Conservation (phyloP, 2,797 vertebrate genomes). For the Eulemur coronatus region DNA sequence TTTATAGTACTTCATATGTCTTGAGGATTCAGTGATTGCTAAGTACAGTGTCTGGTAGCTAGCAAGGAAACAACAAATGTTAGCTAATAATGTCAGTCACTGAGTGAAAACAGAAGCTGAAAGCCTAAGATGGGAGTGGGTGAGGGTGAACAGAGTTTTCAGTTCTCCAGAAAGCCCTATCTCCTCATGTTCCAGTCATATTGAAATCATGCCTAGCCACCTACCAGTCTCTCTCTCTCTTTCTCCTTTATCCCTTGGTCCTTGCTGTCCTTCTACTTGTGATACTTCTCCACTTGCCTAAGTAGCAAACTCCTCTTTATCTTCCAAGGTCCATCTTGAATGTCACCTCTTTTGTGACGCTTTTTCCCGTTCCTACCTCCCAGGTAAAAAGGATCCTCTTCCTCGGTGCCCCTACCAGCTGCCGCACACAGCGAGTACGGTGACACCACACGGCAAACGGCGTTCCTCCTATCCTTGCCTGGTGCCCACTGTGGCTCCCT, state of each 20-base stretch:
- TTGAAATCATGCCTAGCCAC: neutral
- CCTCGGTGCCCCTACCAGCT: fast-evolving
- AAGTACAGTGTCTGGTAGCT: neutral
- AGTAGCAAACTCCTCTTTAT: neutral
- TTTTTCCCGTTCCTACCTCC: neutral
- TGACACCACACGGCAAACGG: fast-evolving
- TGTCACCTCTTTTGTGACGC: neutral
- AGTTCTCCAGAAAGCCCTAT: neutral
- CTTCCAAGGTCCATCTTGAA: neutral
- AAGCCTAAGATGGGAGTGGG: neutral
- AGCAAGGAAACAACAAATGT: neutral
- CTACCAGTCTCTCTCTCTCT: neutral
- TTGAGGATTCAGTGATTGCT: neutral
- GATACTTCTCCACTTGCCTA: neutral
- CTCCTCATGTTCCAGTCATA: neutral
- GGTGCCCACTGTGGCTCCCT: neutral
- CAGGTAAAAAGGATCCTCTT: neutral
- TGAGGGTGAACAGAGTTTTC: neutral
- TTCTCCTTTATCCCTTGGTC: neutral
- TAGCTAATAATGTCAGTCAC: neutral
- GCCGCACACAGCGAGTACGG: neutral
- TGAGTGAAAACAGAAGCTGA: neutral
- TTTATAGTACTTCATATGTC: neutral
- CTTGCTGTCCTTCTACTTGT: neutral
- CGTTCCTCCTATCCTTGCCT: neutral